Conservation (phyloP, 1,140 invertebrate species). For the Polypedilum vanderplanki region DNA sequence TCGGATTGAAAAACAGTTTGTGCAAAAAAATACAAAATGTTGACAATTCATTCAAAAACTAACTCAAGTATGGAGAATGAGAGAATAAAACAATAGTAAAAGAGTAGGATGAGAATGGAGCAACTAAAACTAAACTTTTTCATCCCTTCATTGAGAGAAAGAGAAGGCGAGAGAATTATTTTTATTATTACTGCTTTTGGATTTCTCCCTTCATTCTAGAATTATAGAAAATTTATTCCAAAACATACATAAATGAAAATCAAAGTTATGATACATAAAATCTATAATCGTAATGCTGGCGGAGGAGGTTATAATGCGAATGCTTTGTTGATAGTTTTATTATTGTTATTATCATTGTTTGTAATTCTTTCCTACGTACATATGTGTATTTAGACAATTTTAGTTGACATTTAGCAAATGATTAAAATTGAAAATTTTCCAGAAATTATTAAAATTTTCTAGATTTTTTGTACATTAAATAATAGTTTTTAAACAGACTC, state of each 20-base stretch:
- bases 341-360: not conserved
- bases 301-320: not conserved
- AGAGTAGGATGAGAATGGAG: not conserved
- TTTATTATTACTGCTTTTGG: not conserved
- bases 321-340: slow-evolving; percentile 19
- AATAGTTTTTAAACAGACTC: too few relatives aligned
- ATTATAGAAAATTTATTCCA: too few relatives aligned
- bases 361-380: not conserved
- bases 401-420: too few relatives aligned
- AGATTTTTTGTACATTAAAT: too few relatives aligned
- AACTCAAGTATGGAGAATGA: not conserved
- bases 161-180: not conserved
- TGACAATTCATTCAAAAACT: not conserved
- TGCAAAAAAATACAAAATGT: not conserved
- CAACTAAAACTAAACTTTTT: not conserved
- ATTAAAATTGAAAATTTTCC: too few relatives aligned
- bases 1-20: slow-evolving; percentile 5
- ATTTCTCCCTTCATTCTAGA: too few relatives aligned
- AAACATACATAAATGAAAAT: too few relatives aligned
- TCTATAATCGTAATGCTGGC: too few relatives aligned
- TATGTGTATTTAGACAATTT: too few relatives aligned
- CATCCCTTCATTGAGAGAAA: not conserved
- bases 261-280: too few relatives aligned
- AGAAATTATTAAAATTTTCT: too few relatives aligned
- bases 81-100: not conserved